Conservation (phyloP, 2,888 invertebrate species). For the Drosophila anomalata region DNA sequence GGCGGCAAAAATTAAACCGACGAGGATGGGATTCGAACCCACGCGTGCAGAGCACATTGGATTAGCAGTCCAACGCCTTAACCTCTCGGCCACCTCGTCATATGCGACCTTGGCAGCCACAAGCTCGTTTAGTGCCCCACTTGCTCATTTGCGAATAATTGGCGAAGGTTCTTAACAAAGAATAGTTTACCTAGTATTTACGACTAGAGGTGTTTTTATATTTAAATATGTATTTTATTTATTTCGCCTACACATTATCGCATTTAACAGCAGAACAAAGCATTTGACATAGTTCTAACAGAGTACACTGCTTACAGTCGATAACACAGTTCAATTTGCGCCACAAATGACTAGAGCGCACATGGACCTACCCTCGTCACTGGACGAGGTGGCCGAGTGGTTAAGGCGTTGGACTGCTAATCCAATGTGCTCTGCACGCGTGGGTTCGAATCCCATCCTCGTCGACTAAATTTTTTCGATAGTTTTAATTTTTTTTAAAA, state of each 20-base stretch:
- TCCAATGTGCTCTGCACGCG: slow-evolving; percentile 93
- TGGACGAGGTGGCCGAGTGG: slow-evolving; percentile 93
- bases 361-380: slow-evolving; percentile 21
- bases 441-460: slow-evolving; percentile 94
- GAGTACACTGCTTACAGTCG: slow-evolving; percentile 23
- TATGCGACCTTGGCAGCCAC: slow-evolving; percentile 32
- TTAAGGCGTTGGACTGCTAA: slow-evolving; percentile 94
- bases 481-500: not conserved
- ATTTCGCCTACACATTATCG: not conserved
- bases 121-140: slow-evolving; percentile 20
- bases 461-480: slow-evolving; percentile 83
- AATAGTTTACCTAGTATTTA: not conserved
- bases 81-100: slow-evolving; percentile 93
- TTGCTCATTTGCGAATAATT: slow-evolving; percentile 20
- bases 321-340: slow-evolving; percentile 1
- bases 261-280: not conserved
- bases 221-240: not conserved
- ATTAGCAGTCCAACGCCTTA: slow-evolving; percentile 95
- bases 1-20: slow-evolving; percentile 82
- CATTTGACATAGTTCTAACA: not conserved
- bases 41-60: slow-evolving; percentile 95
- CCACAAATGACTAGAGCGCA: not conserved
- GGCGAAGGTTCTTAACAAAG: not conserved
- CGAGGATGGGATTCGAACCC: slow-evolving; percentile 95
- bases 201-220: not conserved